Base-by-base conservation (phyloP, 2,113 vertebrate genomes). In the Nannospalax galili region DNA sequence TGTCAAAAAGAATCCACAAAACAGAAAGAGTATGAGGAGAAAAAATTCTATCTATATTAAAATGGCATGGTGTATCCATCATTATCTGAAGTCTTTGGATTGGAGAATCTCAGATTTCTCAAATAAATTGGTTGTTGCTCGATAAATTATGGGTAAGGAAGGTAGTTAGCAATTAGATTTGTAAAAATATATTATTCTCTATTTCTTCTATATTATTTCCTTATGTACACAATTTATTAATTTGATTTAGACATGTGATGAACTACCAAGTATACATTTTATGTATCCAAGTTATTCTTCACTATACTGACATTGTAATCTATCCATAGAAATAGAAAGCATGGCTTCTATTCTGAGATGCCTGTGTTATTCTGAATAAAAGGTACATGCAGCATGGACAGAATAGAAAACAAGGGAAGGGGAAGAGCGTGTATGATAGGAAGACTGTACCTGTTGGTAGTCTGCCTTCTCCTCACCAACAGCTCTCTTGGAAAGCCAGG, bases 81-180 rank as follows among this genome's bases (percentile, higher is more conserved):
- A 93, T 87, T 85, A 79, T 75, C 26, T 80, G 58, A 95, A 92
- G 24, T 45, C n/a, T 16, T 37, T 78, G 48, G 73, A 16, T 35
- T 62, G 32, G 24, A 88, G 69, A 88, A 84, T 37, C 48, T 82
- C 22, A 35, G 62, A 67, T 5, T 87, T 93, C 37, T 88, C 60
- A 87, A 93, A 70, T 95, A 84, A 58, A n/a, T 60, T 72, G n/a
- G 2, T 64, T n/a, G 45, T 95, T 56, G 86, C 81, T 35, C 67
- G 58, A 32, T 91, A 28, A 82, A 78, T 69, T 94, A 32, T 82
- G 69, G 2, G 20, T 93, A 32, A 15, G 14, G 7, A 89, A 72
- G 56, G 6, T 67, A 37, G 26, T 22, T 77, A 84, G 37, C 85
- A 77, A 67, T 65, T 81, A 40, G 52, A 78, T 81, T 93, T 94